phyloP scores from a whole-genome alignment of 1,140 invertebrate genomes.

The Drosophila sp. region DNA sequence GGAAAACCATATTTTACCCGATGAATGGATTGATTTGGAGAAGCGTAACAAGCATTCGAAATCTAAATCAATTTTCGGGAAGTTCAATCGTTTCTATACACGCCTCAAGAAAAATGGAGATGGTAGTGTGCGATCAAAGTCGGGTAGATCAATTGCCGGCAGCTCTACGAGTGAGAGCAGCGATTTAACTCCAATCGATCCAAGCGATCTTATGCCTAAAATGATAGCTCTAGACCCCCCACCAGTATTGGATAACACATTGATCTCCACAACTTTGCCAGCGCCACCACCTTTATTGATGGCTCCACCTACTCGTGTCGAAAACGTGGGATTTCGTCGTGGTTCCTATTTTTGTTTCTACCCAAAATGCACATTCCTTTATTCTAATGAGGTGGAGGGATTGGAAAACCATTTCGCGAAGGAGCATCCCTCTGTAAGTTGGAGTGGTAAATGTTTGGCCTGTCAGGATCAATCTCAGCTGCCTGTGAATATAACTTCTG shows the following conservation, averaged over 20 bases:
- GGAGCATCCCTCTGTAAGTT: conserved; percentile 51
- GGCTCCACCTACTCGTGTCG: conserved; percentile 20
- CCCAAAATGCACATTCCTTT: conserved; percentile 52
- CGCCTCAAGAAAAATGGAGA: conserved; percentile 28
- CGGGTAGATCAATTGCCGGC: not conserved
- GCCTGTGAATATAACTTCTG: too few relatives aligned
- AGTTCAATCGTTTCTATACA: conserved; percentile 36
- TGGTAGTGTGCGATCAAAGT: not conserved
- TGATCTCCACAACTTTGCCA: not conserved
- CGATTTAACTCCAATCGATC: conserved; percentile 16
- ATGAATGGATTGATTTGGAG: conserved; percentile 55
- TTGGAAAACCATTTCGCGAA: conserved; percentile 56
- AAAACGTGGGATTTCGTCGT: conserved; percentile 54
- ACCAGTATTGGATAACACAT: not conserved
- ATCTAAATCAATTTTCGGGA: conserved; percentile 30
- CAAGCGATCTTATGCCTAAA: conserved; percentile 27
- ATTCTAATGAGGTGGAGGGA: conserved; percentile 60
- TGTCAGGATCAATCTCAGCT: conserved; percentile 23
- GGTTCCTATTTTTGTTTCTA: conserved; percentile 52
- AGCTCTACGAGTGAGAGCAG: conserved; percentile 10
- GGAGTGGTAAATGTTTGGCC: conserved; percentile 56
- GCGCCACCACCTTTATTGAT: not conserved
- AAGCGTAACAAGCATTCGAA: not conserved
- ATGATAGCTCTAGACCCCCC: conserved; percentile 35
- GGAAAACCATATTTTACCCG: not conserved